These are phyloP conservation scores for Pachyuromys duprasi DNA, from an alignment of 2,797 vertebrate genomes.

Conservation along the genomic window DNA sequence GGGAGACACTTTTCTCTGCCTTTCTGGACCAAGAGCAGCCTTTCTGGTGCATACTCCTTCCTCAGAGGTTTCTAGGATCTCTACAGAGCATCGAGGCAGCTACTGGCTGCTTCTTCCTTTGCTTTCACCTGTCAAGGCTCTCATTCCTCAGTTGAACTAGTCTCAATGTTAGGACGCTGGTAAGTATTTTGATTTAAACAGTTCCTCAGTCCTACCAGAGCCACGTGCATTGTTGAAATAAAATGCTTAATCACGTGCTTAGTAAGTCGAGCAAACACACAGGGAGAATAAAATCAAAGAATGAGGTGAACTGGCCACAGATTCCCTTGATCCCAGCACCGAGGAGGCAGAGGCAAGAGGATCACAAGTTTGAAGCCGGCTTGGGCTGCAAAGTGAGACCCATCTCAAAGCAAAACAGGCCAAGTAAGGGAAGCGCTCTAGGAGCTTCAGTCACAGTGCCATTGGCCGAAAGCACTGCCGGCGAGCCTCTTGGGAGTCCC, in stretches of 20 bases:
- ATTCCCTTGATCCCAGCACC: not conserved
- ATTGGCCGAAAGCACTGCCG: not conserved
- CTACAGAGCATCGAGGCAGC: not conserved
- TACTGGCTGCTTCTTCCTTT: not conserved
- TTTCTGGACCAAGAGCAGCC: not conserved
- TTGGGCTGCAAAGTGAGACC: not conserved
- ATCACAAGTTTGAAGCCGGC: not conserved
- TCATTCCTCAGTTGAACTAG: not conserved
- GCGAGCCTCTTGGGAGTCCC: not conserved
- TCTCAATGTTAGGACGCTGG: not conserved
- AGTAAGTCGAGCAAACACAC: conserved; percentile 7
- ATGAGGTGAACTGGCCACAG: not conserved
- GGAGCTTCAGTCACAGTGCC: not conserved
- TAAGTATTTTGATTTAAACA: not conserved
- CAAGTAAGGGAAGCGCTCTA: not conserved
- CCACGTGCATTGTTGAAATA: conserved; percentile 30
- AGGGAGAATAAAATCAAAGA: conserved; percentile 41
- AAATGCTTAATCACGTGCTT: conserved; percentile 28
- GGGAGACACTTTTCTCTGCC: not conserved
- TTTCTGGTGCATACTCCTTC: not conserved
- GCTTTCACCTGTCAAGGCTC: not conserved
- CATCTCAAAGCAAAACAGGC: not conserved
- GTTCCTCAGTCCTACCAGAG: not conserved
- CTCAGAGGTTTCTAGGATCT: too few species aligned
- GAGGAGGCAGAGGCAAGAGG: not conserved